These are phyloP conservation scores for Pachyrhynchus sulphureomaculatus DNA, from an alignment of 1,140 invertebrate species.

Conservation along the genomic window DNA sequence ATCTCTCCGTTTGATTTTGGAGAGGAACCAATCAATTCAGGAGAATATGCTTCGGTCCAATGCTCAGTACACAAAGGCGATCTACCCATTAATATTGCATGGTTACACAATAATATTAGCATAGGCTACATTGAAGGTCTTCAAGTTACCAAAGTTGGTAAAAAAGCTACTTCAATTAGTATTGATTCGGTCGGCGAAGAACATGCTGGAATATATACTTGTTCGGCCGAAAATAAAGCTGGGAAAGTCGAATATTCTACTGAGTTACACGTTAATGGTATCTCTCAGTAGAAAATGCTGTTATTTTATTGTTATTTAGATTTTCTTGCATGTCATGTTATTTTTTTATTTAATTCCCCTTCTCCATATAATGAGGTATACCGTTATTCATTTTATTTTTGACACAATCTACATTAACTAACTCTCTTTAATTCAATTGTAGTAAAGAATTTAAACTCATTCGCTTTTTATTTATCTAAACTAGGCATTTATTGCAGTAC, in stretches of 20 bases:
- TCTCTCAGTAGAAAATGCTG: conserved; percentile 54
- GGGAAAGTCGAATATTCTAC: conserved; percentile 61
- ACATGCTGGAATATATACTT: conserved; percentile 65
- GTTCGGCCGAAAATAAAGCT: conserved; percentile 61
- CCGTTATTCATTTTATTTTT: background rate
- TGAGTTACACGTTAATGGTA: conserved; percentile 65
- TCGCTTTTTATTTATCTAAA: background rate
- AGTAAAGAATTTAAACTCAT: no score
- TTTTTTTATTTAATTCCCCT: conserved; percentile 55
- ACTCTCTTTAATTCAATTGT: background rate
- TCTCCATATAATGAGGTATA: conserved; percentile 56
- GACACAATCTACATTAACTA: background rate
- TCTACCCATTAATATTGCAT: conserved; percentile 74
- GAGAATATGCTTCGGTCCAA: conserved; percentile 62
- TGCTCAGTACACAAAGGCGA: conserved; percentile 77
- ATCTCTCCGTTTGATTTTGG: conserved; percentile 64
- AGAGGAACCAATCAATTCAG: conserved; percentile 61
- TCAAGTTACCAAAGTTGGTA: conserved; percentile 61
- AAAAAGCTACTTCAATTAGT: conserved; percentile 69
- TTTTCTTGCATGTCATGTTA: conserved; percentile 51
- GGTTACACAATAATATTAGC: conserved; percentile 56
- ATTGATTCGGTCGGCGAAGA: conserved; percentile 65
- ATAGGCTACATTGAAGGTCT: conserved; percentile 56
- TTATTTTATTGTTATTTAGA: conserved; percentile 52
- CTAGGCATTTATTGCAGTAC: conserved; percentile 51